A percentile compares a stretch with the other conserved stretches of the same genome.
Conservation (phyloP, 2,888 invertebrate genomes). For the Steinernema hermaphroditum region DNA sequence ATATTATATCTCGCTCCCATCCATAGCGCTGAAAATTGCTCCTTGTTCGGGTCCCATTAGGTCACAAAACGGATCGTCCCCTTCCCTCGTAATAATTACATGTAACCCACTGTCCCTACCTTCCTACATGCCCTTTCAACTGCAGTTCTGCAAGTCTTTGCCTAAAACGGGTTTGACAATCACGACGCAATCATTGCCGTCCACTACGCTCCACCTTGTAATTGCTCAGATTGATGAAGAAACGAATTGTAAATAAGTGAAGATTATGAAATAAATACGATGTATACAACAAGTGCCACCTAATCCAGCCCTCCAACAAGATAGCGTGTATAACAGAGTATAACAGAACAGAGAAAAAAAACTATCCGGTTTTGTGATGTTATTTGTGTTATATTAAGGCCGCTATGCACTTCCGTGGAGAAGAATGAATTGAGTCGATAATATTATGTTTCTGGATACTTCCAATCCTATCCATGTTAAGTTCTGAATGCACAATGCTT, state of each 20-base stretch:
- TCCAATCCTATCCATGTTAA: no score
- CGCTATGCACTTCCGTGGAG: no score
- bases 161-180: conserved; percentile 2
- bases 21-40: neutral
- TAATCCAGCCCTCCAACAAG: no score
- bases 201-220: conserved; percentile 15
- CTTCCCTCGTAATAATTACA: neutral
- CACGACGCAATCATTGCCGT: conserved; percentile 17
- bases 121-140: neutral
- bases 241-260: neutral
- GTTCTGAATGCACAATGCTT: no score
- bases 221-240: conserved; percentile 23
- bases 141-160: neutral
- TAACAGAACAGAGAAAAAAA: no score
- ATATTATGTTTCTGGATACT: no score
- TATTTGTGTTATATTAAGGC: no score
- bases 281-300: no score
- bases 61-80: conserved; percentile 22
- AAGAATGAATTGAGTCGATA: no score
- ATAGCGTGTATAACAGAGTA: no score
- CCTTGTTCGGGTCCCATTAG: conserved; percentile 21
- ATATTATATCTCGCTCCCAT: neutral
- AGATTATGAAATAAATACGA: neutral
- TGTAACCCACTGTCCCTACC: neutral
- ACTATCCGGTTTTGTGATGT: no score